A percentile compares a stretch with the other conserved stretches of the same genome.
Conservation (phyloP, 2,888 invertebrate species). For the Alloscopus bannaensis region DNA sequence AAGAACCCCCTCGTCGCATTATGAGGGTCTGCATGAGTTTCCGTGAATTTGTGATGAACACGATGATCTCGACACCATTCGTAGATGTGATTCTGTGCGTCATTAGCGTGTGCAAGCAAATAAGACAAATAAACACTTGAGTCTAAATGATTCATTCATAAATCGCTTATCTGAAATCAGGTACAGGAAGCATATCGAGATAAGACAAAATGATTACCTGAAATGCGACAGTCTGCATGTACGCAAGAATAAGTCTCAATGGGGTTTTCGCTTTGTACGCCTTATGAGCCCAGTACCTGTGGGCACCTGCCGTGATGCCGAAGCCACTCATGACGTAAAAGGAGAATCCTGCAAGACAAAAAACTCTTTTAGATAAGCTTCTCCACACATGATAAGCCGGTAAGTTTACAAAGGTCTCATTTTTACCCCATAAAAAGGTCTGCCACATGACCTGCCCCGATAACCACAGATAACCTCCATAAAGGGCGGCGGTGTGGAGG, state of each 20-base stretch:
- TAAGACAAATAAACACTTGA: constrained; percentile 3
- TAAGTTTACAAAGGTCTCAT: too few species aligned
- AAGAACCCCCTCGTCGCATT: constrained; percentile 91
- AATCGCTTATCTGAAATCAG: too few species aligned
- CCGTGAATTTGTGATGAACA: constrained; percentile 88
- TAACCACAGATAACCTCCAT: constrained; percentile 85
- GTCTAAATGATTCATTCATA: too few species aligned
- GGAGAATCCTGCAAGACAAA: constrained; percentile 80
- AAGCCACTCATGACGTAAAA: constrained; percentile 88
- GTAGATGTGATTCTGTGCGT: constrained; percentile 86
- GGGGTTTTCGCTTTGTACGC: constrained; percentile 97
- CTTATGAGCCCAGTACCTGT: constrained; percentile 96
- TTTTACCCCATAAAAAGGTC: constrained; percentile 71
- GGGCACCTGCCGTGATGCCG: constrained; percentile 98
- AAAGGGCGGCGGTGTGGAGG: constrained; percentile 85
- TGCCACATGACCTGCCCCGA: constrained; percentile 74
- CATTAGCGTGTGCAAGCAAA: too few species aligned
- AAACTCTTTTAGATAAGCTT: too few species aligned
- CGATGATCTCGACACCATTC: constrained; percentile 91
- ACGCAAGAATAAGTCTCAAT: constrained; percentile 85
- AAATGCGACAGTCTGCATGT: constrained; percentile 93
- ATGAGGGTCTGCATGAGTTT: constrained; percentile 92
- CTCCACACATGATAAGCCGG: too few species aligned
- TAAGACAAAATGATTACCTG: constrained; percentile 87
- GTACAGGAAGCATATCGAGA: too few species aligned